Base-by-base conservation (phyloP, 2,113 vertebrate genomes). In the Chionis minor region DNA sequence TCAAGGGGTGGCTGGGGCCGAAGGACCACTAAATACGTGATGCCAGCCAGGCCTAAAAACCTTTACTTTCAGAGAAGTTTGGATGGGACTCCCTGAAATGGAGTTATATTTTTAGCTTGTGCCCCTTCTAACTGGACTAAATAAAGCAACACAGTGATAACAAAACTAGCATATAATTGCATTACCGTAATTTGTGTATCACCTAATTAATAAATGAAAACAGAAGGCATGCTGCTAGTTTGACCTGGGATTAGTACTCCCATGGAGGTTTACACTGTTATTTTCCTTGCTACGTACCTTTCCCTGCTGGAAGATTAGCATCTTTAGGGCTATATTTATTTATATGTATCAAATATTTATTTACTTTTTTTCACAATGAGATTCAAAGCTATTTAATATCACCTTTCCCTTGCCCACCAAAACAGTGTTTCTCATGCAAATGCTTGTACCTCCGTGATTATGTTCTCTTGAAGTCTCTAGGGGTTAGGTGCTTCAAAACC, bases 401-500 rank as follows among this genome's bases (percentile, higher is more conserved):
- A 59, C 33, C 23, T 69, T 85, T 82, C 45, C 49, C 23, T 54
- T 61, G 33, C 65, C 32, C 61, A 91, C 33, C 61, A 32, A 56
- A 84, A 18, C 44, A 75, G 13, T 24, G 13, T 47, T 89, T 75
- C 42, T 87, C 65, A 85, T 33, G 65, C 63, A 77, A 73, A 82
- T 62, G 32, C 27, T 69, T 52, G 27, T 40, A 40, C 21, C 10
- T 49, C 30, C 4, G 0, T 56, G 56, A 65, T 65, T 91, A 62
- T 79, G 14, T 79, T 88, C 74, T 52, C 81, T 63, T 56, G 54
- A 81, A 85, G 52, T 73, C 93, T 66, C 70, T 4, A 22, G 40
- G 49, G 90, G 32, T 96, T 88, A 82, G 70, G 81, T 80, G 70
- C 87, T 87, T 77, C 27, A 7, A 91, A 70, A 85, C 49, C 87